Conservation (phyloP, 2,113 vertebrate species). For the Gobius niger region DNA sequence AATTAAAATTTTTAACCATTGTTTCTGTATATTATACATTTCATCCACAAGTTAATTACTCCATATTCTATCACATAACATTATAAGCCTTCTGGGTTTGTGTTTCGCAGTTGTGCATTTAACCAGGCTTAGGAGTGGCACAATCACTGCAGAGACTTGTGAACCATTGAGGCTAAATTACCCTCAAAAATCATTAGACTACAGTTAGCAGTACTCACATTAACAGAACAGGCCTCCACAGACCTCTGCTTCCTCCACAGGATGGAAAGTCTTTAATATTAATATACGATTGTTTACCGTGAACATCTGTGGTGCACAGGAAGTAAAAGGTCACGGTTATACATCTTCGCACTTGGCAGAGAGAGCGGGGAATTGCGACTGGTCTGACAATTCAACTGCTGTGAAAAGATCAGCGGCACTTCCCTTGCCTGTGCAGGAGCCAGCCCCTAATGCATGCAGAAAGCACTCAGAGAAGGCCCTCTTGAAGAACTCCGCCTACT, state of each 20-base stretch:
- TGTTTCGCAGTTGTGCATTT: too few relatives aligned
- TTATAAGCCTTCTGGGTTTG: too few relatives aligned
- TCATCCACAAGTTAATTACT: too few relatives aligned
- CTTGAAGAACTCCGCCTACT: constrained; percentile 5
- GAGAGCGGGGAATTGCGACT: constrained; percentile 2
- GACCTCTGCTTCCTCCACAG: background rate
- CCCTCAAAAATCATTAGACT: too few relatives aligned
- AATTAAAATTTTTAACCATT: too few relatives aligned
- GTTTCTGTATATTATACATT: too few relatives aligned
- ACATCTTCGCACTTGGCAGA: background rate
- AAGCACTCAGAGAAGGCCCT: background rate
- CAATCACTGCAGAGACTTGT: too few relatives aligned
- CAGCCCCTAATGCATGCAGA: constrained; percentile 4
- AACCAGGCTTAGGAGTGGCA: too few relatives aligned
- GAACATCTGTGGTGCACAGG: constrained; percentile 3
- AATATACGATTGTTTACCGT: constrained; percentile 7
- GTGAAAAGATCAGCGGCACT: constrained; percentile 8
- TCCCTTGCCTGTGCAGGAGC: background rate
- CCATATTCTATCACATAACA: too few relatives aligned
- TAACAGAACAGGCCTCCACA: background rate
- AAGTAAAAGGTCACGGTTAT: constrained; percentile 4
- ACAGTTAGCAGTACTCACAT: too few relatives aligned
- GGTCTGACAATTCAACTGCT: background rate
- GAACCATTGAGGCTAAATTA: too few relatives aligned
- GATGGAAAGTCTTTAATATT: constrained; percentile 5